Base-by-base conservation (phyloP, 1,140 invertebrate genomes). In the Drosophila miranda region DNA sequence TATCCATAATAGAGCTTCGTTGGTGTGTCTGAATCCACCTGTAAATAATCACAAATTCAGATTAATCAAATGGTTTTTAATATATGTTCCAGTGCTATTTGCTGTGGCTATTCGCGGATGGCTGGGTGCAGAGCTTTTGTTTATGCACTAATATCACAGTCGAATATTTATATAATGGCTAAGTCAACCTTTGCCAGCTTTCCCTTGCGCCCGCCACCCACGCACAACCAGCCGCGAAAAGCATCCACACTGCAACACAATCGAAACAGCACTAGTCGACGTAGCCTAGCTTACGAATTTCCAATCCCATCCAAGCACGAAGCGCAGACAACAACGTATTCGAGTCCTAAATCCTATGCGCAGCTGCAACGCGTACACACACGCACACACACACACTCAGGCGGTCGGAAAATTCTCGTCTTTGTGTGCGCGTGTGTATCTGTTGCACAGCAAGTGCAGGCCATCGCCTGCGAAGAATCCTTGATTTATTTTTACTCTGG, bases 401-500 rank as follows among this genome's bases (percentile, higher is more conserved):
- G 46, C 38, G 55, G 34, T 49, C 49, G 19, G 54, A 75, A 75
- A 73, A 61, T 73, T 38, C 9, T 43, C 43, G 48, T 51, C 28
- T 59, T 30, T 78, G 57, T 70, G 38, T 62, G 38, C 54, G 11
- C 58, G 43, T 75, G 61, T 79, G 77, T 86, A 83, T 82, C 79
- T 86, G 81, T 86, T 81, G 73, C 77, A 68, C 77, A 86, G 82
- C 81, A 86, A 86, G 81, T 86, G 80, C 72, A 86, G 60, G 55
- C 63, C 73, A 57, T 72, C 76, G 71, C 74, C 72, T 83, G 82
- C 77, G 56, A 51, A 60, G 77, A 51, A 75, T 86, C 81, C 81
- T 86, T 86, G 81, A 87, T 86, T 86, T 86, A 87, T 84, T 86
- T 84, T 80, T 84, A 83, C 60, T 68, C 55, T 38, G 62, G 67